Percentiles rank a stretch among this genome's conserved stretches.
Evolutionary conservation across 2,113 vertebrate species (phyloP).

Genomic region (human (Homo sapiens)): GRCh38 chr13:109182001-109182500

Average conservation of each 20-base stretch:
- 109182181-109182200: neutral
- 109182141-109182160: neutral
- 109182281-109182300: too few relatives aligned
- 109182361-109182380: rapidly evolving
- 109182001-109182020: too few relatives aligned
- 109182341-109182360: neutral
- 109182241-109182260: neutral
- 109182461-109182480: too few relatives aligned
- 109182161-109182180: rapidly evolving
- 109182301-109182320: too few relatives aligned
- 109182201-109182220: neutral
- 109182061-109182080: too few relatives aligned
- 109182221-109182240: neutral
- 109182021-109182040: too few relatives aligned
- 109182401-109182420: rapidly evolving
- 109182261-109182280: neutral
- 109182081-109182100: too few relatives aligned
- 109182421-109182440: neutral
- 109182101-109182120: neutral
- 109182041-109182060: too few relatives aligned
- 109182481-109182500: rapidly evolving
- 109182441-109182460: too few relatives aligned
- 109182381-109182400: rapidly evolving
- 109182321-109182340: rapidly evolving
- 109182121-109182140: neutral